Evolutionary conservation across 2,888 invertebrate genomes (phyloP), one percentile per base, ranked within the genome.

Genomic region (Leptarthrus brevirostris): DNA sequence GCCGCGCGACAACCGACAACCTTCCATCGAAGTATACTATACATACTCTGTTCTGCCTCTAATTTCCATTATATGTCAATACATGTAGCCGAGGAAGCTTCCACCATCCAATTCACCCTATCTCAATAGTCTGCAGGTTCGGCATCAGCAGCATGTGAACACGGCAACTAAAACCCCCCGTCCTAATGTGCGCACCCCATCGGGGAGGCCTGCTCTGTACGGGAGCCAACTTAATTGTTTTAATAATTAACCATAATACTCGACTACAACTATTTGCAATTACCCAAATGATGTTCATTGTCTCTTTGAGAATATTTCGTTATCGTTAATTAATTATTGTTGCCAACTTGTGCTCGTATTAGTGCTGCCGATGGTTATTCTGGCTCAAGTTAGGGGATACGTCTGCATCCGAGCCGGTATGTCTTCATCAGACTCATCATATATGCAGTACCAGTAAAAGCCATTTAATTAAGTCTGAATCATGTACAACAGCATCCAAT

Each of bases 251-350:
- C 78, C 78, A 78, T 78, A 78, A 78, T 79, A 76, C 78, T 77
- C 76, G 76, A 76, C 77, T 79, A 79, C 79, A 79, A 79, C 79
- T 78, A 79, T 79, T 79, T 78, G 78, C 79, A 79, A 79, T 79
- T 79, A 79, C 78, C 78, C 77, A 79, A 79, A 78, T 78, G 78
- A 78, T 78, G 78, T 78, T 78, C 79, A 79, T 78, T 79, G 79
- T 79, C 78, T 78, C 78, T 78, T 78, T 79, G 79, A 78, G 78
- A 78, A 78, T 78, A 79, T 78, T 78, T 76, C 79, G 78, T 79
- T 79, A 79, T 79, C 77, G 78, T 78, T 79, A 78, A 79, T 79
- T 79, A 78, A 79, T 79, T 78, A 78, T 79, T 77, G 76, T 77
- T 75, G 76, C 77, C 74, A 74, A 72, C 56, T 26, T 71, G 71